A percentile compares a stretch with the other conserved stretches of the same genome.
These are phyloP conservation scores for Petroica traversi DNA, from an alignment of 2,113 vertebrate species.

Conservation along the genomic window DNA sequence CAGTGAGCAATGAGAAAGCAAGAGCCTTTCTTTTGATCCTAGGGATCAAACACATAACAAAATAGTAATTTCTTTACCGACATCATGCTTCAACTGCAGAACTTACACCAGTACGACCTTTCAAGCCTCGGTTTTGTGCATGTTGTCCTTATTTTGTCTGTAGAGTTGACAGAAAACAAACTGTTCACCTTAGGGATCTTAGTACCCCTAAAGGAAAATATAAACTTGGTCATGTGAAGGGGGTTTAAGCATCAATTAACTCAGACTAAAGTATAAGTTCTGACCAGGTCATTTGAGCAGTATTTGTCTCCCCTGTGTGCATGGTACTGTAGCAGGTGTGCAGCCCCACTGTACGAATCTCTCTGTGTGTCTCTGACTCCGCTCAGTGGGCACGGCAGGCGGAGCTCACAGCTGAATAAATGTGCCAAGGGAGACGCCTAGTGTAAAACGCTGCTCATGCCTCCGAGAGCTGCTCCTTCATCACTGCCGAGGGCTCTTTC, in stretches of 20 bases:
- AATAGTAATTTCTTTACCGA: not conserved
- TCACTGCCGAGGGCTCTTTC: fast-evolving
- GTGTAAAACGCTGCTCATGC: not conserved
- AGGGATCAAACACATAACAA: not conserved
- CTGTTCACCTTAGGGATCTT: not conserved
- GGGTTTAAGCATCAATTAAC: not conserved
- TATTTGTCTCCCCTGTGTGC: not conserved
- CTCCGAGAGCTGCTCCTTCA: not conserved
- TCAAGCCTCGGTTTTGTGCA: not conserved
- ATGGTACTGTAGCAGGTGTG: not conserved
- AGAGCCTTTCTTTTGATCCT: not conserved
- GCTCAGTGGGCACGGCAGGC: not conserved
- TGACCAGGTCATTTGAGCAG: not conserved
- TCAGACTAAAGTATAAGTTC: not conserved
- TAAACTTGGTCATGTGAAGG: not conserved
- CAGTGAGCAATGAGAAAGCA: not conserved
- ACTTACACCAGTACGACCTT: not conserved
- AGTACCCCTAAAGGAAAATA: not conserved
- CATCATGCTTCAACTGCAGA: not conserved
- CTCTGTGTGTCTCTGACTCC: fast-evolving
- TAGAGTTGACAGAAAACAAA: not conserved
- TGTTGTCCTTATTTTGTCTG: not conserved
- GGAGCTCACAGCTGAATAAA: not conserved
- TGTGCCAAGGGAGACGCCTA: constrained; percentile 23
- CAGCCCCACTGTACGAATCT: fast-evolving